Percentiles rank a stretch among this genome's conserved stretches.
Evolutionary conservation across 2,888 invertebrate genomes (phyloP).

Genomic region (Monochamus alternatus): DNA sequence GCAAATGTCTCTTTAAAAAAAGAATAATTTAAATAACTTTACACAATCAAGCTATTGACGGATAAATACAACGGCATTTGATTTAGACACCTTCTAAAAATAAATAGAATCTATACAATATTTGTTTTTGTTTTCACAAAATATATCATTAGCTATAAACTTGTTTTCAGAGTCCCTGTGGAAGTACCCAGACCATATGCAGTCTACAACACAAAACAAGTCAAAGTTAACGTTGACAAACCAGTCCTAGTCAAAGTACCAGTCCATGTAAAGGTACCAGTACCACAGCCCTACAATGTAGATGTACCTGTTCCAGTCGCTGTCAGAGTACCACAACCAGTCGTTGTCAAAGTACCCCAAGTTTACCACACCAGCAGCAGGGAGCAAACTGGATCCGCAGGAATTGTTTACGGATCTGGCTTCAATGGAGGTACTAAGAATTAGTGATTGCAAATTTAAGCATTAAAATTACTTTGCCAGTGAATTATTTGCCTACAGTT

Average conservation of each 20-base stretch:
- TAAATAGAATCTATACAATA: neutral
- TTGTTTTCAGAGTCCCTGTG: slow-evolving; percentile 43
- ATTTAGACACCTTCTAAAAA: no score
- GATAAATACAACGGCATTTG: no score
- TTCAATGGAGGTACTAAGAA: neutral
- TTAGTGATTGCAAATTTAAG: no score
- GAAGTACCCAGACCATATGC: slow-evolving; percentile 60
- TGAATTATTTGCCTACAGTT: no score
- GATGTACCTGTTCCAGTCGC: slow-evolving; percentile 57
- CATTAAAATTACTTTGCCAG: no score
- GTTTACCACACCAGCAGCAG: slow-evolving; percentile 30
- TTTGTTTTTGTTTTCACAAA: neutral
- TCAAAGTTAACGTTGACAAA: slow-evolving; percentile 54
- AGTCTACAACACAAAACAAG: slow-evolving; percentile 53
- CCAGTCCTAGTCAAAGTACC: slow-evolving; percentile 56
- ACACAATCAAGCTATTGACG: no score
- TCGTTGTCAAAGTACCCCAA: slow-evolving; percentile 44
- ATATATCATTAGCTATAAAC: no score
- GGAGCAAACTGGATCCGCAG: neutral
- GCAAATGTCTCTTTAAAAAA: neutral
- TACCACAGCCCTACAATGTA: slow-evolving; percentile 58
- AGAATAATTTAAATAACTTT: neutral
- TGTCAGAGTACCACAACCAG: slow-evolving; percentile 56
- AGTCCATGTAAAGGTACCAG: slow-evolving; percentile 52
- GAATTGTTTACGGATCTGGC: neutral